These are phyloP conservation scores for Ceyx cyanopectus DNA, from an alignment of 2,113 vertebrate genomes.

Conservation along the genomic window DNA sequence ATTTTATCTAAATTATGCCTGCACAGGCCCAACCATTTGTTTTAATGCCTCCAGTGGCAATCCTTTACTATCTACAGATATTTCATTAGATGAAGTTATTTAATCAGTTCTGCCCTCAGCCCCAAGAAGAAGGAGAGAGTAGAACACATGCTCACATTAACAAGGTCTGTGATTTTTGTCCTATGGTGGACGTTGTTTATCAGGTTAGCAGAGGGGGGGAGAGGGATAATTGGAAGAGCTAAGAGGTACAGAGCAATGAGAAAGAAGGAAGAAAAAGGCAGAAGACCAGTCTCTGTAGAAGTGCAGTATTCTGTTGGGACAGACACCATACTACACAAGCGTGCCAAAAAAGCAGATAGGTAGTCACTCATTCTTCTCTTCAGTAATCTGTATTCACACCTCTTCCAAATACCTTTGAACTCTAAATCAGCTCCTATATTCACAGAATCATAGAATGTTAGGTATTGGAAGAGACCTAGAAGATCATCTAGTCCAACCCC, in stretches of 20 bases:
- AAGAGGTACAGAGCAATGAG: no score
- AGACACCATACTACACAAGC: background rate
- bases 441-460: no score
- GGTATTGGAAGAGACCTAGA: no score
- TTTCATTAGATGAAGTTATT: background rate
- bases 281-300: background rate
- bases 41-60: background rate
- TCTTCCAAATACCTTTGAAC: background rate
- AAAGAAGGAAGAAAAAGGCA: no score
- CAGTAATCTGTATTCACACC: background rate
- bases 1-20: background rate
- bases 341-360: background rate
- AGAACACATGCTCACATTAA: background rate
- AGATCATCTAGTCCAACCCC: no score
- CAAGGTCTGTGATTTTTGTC: background rate
- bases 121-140: background rate
- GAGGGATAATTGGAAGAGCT: no score
- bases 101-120: background rate
- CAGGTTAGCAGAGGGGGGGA: no score
- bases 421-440: background rate
- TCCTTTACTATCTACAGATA: background rate
- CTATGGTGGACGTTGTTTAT: no score
- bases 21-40: background rate
- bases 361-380: background rate
- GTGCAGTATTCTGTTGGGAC: background rate